These are phyloP conservation scores for Chymomyza amoena DNA, from an alignment of 2,888 invertebrate genomes.

Conservation along the genomic window DNA sequence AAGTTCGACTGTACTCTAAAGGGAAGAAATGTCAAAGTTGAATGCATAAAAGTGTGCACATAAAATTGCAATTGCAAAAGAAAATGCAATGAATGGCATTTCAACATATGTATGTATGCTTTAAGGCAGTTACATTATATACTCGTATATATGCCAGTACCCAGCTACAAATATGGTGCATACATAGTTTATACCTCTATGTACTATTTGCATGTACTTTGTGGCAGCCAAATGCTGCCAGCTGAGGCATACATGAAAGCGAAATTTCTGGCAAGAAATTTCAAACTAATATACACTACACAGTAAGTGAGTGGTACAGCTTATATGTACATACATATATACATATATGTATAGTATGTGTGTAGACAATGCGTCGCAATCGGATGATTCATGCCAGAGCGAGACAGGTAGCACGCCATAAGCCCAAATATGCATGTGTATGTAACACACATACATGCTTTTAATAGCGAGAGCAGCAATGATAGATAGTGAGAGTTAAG, in stretches of 20 bases:
- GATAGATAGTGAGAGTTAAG: conserved; percentile 17
- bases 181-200: conserved; percentile 5
- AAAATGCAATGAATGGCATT: not conserved
- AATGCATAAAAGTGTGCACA: conserved; percentile 31
- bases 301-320: not conserved
- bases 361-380: conserved; percentile 62
- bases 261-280: conserved; percentile 73
- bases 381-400: conserved; percentile 52
- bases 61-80: conserved; percentile 7
- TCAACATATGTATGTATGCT: not conserved
- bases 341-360: conserved; percentile 6
- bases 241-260: conserved; percentile 59
- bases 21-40: conserved; percentile 57
- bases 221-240: conserved; percentile 23
- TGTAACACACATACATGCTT: not conserved
- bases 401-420: not conserved
- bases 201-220: not conserved
- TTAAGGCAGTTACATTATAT: no score
- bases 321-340: conserved; percentile 25
- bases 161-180: not conserved
- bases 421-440: not conserved
- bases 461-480: conserved; percentile 4
- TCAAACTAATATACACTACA: not conserved
- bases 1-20: not conserved
- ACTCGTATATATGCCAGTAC: not conserved